Percentiles rank a stretch among this genome's conserved stretches.
These are phyloP conservation scores for Selene dorsalis DNA, from an alignment of 2,797 vertebrate species.

Conservation along the genomic window DNA sequence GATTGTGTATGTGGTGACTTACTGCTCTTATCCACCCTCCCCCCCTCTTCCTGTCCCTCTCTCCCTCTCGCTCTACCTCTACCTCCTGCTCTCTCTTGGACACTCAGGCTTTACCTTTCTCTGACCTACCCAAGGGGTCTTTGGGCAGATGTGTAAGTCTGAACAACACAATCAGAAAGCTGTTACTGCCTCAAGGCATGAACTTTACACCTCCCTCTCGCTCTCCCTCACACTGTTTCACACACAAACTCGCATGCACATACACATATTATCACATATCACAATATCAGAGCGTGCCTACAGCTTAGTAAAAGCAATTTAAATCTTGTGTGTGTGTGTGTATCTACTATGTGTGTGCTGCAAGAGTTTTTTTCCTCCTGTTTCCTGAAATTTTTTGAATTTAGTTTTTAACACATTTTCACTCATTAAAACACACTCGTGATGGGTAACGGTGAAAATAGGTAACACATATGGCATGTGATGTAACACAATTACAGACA, in stretches of 20 bases:
- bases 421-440: too few relatives aligned
- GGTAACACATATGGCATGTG: too few relatives aligned
- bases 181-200: constrained; percentile 70
- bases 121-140: constrained; percentile 72
- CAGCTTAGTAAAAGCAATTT: neutral
- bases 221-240: constrained; percentile 5
- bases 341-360: neutral
- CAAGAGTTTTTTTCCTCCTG: neutral
- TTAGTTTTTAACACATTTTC: too few relatives aligned
- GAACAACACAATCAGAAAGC: constrained; percentile 75
- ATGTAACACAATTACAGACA: too few relatives aligned
- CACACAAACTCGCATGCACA: neutral
- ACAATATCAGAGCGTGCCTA: neutral
- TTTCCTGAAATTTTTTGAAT: too few relatives aligned
- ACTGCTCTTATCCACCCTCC: constrained; percentile 42
- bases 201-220: constrained; percentile 63
- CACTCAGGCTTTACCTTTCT: constrained; percentile 63
- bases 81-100: constrained; percentile 6
- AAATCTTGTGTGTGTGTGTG: neutral
- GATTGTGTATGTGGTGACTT: constrained; percentile 50
- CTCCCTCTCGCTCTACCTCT: neutral
- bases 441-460: too few relatives aligned
- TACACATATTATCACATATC: neutral
- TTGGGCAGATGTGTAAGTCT: constrained; percentile 68
- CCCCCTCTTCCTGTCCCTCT: neutral